Percentiles rank a stretch among this genome's conserved stretches.
These are phyloP conservation scores for Lamellibrachia luymesi DNA, from an alignment of 1,140 invertebrate species.

Conservation along the genomic window DNA sequence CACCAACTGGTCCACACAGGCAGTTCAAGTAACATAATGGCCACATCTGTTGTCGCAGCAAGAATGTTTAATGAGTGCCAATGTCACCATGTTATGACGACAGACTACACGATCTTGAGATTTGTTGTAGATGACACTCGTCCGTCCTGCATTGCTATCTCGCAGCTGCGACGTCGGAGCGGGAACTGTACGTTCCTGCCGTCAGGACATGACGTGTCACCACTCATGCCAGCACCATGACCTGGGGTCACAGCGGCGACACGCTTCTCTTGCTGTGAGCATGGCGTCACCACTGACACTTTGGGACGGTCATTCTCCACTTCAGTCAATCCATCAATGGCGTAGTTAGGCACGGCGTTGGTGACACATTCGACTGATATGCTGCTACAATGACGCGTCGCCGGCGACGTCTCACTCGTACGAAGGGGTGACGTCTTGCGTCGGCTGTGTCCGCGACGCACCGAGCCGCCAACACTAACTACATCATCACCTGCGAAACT, in stretches of 20 bases:
- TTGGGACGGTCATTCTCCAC: neutral
- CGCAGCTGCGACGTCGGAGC: neutral
- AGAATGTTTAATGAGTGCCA: neutral
- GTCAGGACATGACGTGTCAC: neutral
- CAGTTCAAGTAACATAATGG: too few species aligned
- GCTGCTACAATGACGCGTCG: neutral
- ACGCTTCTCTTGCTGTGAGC: neutral
- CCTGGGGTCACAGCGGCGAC: neutral
- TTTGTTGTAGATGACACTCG: neutral
- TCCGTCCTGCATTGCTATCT: neutral
- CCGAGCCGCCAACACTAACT: constrained; percentile 8
- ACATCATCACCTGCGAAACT: constrained; percentile 16
- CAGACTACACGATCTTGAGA: neutral
- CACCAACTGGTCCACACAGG: too few species aligned
- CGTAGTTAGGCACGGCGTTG: neutral
- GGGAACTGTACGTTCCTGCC: neutral
- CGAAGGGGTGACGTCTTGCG: neutral
- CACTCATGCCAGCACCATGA: neutral
- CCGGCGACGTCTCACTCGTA: neutral
- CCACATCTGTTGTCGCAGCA: too few species aligned
- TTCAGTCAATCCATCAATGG: neutral
- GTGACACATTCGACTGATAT: neutral
- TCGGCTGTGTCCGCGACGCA: neutral
- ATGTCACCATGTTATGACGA: neutral
- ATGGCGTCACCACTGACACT: neutral